These are phyloP conservation scores for Schizopygopsis malacanthus DNA, from an alignment of 2,797 vertebrate species.

Conservation along the genomic window DNA sequence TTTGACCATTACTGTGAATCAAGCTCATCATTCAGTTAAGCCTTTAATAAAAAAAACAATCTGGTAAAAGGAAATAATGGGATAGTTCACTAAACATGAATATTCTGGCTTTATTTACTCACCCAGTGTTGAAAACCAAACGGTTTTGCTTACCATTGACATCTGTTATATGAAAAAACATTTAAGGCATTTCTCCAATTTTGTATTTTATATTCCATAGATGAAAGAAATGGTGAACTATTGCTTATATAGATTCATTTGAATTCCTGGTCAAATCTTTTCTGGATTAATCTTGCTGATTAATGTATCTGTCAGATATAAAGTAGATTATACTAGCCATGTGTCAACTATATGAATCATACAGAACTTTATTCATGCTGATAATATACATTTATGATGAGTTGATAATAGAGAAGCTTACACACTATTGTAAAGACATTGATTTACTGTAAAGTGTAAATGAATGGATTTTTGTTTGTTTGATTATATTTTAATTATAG, in stretches of 20 bases:
- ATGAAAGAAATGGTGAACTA: neutral
- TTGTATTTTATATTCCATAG: neutral
- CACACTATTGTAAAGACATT: conserved; percentile 20
- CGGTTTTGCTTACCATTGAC: neutral
- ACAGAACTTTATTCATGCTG: neutral
- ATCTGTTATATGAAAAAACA: neutral
- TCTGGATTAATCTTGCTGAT: neutral
- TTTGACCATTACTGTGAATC: conserved; percentile 10
- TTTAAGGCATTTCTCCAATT: neutral
- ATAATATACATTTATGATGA: conserved; percentile 5
- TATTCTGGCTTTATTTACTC: neutral
- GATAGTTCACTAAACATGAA: neutral
- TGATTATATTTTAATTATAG: conserved; percentile 21
- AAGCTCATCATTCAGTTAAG: neutral
- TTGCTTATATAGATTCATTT: neutral
- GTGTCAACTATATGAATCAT: conserved; percentile 8
- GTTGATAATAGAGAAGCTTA: neutral
- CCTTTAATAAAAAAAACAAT: neutral
- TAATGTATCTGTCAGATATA: neutral
- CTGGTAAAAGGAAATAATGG: neutral
- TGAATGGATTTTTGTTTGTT: conserved; percentile 35
- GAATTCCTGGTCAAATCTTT: neutral
- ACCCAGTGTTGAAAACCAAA: neutral
- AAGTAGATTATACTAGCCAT: neutral
- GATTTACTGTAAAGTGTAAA: conserved; percentile 52